Evolutionary conservation across 2,888 invertebrate species (phyloP), one percentile per base, ranked within the genome.

Genomic region (Cosmorhoe ocellata): DNA sequence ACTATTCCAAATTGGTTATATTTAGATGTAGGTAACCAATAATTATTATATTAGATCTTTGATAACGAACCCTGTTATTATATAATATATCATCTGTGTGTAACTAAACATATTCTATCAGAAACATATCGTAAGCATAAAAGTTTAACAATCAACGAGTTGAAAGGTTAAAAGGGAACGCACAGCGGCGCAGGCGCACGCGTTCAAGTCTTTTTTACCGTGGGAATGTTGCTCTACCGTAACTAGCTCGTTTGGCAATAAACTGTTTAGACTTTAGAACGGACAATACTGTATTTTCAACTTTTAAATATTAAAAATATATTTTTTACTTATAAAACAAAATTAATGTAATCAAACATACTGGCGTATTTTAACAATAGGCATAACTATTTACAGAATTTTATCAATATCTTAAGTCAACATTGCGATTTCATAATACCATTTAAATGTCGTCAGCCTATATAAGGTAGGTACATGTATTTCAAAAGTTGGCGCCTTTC

Each of bases 191-290:
- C 56, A 46, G 32, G 51, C 40, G 52, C 56, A 53, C 56, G 59
- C 59, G 63, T 54, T 57, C 38, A 48, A 40, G 43, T 52, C 53
- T 57, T 59, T 63, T 59, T 41, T 51, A 61, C 49, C 61, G 61
- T 61, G 61, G 50, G 61, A 61, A 61, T 53, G 26, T 51, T 41
- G 48, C 43, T 44, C 31, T 52, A 51, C 37, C 47, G 56, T 56
- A 56, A 56, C 55, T 40, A 42, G 24, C 47, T 51, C 24, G 51
- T 61, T 59, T 59, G 48, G 57, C 51, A 61, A 59, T 48, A 41
- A 51, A 46, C 36, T 14, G 34, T 24, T 28, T 24, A 45, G 43
- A 26, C 12, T 31, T 36, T n/a, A 22, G 26, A 43, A 28, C 27
- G 6, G 33, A 38, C 28, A 40, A 40, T 36, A 40, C 18, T 30